Evolutionary conservation across 2,888 invertebrate species (phyloP), one percentile per base, ranked within the genome.

Genomic region (Masnerella sp.): DNA sequence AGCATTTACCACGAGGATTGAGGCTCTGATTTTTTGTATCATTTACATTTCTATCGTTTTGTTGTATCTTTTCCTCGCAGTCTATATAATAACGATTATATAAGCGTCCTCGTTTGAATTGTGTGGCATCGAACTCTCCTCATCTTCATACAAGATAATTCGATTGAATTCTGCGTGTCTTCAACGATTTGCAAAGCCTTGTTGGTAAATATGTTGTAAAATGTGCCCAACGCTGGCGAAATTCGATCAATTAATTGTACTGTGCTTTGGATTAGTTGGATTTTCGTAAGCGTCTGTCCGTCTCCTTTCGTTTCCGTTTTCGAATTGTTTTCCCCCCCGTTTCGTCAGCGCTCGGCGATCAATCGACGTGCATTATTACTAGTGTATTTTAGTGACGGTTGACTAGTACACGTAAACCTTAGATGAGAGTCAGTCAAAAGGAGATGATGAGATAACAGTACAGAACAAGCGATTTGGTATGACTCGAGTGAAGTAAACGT

Each of bases 341-440:
- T 74, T 77, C 70, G 76, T 75, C 79, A 78, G 71, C 67, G 75
- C 72, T 78, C 77, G 79, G 77, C 76, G 76, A 79, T 77, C 77
- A 71, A 78, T 79, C 75, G 79, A 77, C 78, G 77, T 83, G 79
- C 80, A 79, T 83, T 81, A 81, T 80, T 79, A 78, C 71, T 77
- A 77, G 77, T 69, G 71, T 73, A 67, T 61, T 61, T 73, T 73
- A 73, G 73, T 54, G 42, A 61, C 56, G 62, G 56, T 73, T 73
- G 47, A 73, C 52, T 62, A 64, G 58, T 43, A 58, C 56, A 64
- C 62, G 49, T 68, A 73, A 68, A 73, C 51, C 32, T 64, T 73
- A 73, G 73, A 65, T 56, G 34, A 51, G 58, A 56, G 61, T 45
- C 58, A 62, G 40, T 34, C 54, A 28, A 51, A 58, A 74, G 12